Conservation (phyloP, 2,888 invertebrate species). For the Volucella inanis region DNA sequence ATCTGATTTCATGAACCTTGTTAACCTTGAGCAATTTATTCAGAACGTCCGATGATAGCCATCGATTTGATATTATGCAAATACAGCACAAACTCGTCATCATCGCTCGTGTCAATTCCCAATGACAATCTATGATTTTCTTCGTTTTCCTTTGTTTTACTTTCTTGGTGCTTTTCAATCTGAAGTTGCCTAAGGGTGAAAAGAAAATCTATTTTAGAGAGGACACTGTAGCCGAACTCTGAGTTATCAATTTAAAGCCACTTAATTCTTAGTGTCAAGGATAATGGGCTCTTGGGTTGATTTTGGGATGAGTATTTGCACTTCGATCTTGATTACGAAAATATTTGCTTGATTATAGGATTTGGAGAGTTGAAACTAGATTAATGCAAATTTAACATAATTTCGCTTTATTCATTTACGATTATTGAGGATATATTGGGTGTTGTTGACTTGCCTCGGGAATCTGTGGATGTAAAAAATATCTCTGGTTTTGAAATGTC, state of each 20-base stretch:
- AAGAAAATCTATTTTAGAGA: not conserved
- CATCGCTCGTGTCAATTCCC: not conserved
- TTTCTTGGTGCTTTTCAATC: not conserved
- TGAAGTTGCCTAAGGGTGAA: not conserved
- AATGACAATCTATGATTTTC: not conserved
- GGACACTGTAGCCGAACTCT: slow-evolving; percentile 2
- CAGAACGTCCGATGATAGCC: slow-evolving; percentile 14
- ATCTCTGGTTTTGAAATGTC: too few relatives aligned
- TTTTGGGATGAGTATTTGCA: slow-evolving; percentile 13
- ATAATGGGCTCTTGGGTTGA: slow-evolving; percentile 15
- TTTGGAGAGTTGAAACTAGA: too few relatives aligned
- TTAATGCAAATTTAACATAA: too few relatives aligned
- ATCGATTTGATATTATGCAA: slow-evolving; percentile 39
- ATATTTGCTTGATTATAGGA: slow-evolving; percentile 26
- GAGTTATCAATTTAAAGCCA: slow-evolving; percentile 36
- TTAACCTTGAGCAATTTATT: slow-evolving; percentile 44
- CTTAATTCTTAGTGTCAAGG: slow-evolving; percentile 33
- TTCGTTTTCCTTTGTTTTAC: not conserved
- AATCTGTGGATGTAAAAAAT: too few relatives aligned
- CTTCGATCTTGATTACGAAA: slow-evolving; percentile 34
- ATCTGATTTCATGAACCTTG: not conserved
- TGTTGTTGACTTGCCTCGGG: too few relatives aligned
- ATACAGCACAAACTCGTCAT: slow-evolving; percentile 27
- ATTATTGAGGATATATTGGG: too few relatives aligned
- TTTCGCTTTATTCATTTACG: too few relatives aligned